Base-by-base conservation (phyloP, 2,888 invertebrate species). In the Netelia melanura region DNA sequence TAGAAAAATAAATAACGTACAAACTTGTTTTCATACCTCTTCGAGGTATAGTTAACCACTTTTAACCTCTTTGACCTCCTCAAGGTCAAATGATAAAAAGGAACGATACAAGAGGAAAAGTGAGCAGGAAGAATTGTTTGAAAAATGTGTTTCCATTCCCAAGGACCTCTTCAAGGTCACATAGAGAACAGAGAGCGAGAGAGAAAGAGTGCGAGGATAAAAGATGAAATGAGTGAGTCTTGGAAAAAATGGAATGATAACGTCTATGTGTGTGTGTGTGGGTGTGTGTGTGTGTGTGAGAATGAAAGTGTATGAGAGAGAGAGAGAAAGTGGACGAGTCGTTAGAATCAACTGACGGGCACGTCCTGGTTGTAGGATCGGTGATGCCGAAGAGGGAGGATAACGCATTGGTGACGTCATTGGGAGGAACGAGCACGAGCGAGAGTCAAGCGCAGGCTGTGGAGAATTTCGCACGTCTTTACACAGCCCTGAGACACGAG, bases 301-400 rank as follows among this genome's bases (percentile, higher is more conserved):
- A 81, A 71, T 54, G 70, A 62, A 48, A 78, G 86, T 81, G 30
- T 82, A 81, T 75, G 79, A 75, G 84, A 81, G 83, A 77, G 79
- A 83, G 81, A 84, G 78, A 84, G 82, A 79, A 83, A 86, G 88
- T 83, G 86, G 86, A 86, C 85, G 81, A 86, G 84, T 86, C 80
- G 84, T 84, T 87, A 85, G 89, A 87, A 89, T 89, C 87, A 87
- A 91, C 90, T 91, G 89, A 90, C 87, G 93, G 93, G 93, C 92
- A 91, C 92, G 91, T 93, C 92, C 93, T 93, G 93, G 93, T 94
- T 94, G 93, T 93, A 93, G 93, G 93, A 92, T 93, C 93, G 90
- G 91, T 91, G 92, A 87, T 93, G 91, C 90, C 92, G 89, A 93
- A 92, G 92, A 91, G 91, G 91, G 93, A 93, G 90, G 93, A 93